Evolutionary conservation across 1,140 invertebrate species (phyloP).

Genomic region (Pseudomyrmex pallidus): DNA sequence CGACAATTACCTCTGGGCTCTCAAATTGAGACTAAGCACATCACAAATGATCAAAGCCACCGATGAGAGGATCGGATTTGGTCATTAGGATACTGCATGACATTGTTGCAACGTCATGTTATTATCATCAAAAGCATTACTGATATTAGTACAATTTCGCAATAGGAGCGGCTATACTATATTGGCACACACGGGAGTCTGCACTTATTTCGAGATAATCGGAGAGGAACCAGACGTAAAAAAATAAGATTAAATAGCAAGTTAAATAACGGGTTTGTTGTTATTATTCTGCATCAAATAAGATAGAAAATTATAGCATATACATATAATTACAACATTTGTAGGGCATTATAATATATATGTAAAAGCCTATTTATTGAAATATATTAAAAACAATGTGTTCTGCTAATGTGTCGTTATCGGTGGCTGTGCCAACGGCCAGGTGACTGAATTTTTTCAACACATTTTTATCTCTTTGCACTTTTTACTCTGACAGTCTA

Average conservation of each 20-base stretch:
- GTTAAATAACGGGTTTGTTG: not conserved
- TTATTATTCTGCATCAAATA: too few relatives aligned
- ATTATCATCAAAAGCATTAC: not conserved
- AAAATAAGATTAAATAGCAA: not conserved
- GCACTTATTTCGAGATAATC: too few relatives aligned
- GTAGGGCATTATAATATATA: too few relatives aligned
- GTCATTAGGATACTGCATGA: not conserved
- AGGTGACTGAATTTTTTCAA: too few relatives aligned
- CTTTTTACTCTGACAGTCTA: too few relatives aligned
- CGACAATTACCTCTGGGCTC: constrained; percentile 31
- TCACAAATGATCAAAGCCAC: constrained; percentile 10
- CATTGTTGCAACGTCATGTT: not conserved
- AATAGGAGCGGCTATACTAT: too few relatives aligned
- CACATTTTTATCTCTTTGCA: too few relatives aligned
- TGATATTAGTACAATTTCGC: not conserved
- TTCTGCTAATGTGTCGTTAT: not conserved
- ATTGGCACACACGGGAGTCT: too few relatives aligned
- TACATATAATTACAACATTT: too few relatives aligned
- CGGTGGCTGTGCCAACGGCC: too few relatives aligned
- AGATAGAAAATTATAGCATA: too few relatives aligned
- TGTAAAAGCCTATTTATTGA: not conserved
- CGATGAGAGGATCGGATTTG: constrained; percentile 13
- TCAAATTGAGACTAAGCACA: constrained; percentile 35
- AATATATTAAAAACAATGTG: not conserved
- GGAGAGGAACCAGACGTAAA: not conserved